Evolutionary conservation across 1,140 invertebrate genomes (phyloP).

Genomic region (Trachymyrmex cornetzi): DNA sequence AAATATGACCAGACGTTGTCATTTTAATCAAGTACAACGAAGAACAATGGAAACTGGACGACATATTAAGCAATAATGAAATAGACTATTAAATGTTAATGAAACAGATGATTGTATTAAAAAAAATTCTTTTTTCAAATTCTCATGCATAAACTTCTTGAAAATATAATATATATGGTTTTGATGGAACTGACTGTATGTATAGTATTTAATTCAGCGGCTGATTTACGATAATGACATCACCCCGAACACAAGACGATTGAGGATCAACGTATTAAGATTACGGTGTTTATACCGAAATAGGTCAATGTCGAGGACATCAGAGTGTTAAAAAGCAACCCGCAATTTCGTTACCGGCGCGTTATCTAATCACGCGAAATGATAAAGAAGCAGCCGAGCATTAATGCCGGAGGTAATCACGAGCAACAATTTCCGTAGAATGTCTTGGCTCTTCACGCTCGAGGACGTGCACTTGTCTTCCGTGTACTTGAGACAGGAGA

Average conservation of each 20-base stretch:
- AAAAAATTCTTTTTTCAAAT: no score
- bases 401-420: background rate
- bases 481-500: constrained; percentile 88
- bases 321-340: constrained; percentile 44
- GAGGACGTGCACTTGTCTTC: constrained; percentile 89
- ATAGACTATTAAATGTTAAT: no score
- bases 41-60: no score
- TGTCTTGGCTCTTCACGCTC: constrained; percentile 90
- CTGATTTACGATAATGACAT: constrained; percentile 27
- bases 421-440: constrained; percentile 83
- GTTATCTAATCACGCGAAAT: constrained; percentile 67
- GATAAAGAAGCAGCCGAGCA: constrained; percentile 39
- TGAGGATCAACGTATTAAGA: constrained; percentile 36
- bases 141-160: no score
- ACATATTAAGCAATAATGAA: no score
- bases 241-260: constrained; percentile 28
- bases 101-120: no score
- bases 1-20: no score
- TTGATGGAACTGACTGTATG: no score
- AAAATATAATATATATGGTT: no score
- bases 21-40: no score
- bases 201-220: background rate
- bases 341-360: constrained; percentile 12
- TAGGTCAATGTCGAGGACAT: constrained; percentile 67
- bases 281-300: constrained; percentile 38